A percentile compares a stretch with the other conserved stretches of the same genome.
Conservation (phyloP, 2,888 invertebrate species). For the Nowickia ferox region DNA sequence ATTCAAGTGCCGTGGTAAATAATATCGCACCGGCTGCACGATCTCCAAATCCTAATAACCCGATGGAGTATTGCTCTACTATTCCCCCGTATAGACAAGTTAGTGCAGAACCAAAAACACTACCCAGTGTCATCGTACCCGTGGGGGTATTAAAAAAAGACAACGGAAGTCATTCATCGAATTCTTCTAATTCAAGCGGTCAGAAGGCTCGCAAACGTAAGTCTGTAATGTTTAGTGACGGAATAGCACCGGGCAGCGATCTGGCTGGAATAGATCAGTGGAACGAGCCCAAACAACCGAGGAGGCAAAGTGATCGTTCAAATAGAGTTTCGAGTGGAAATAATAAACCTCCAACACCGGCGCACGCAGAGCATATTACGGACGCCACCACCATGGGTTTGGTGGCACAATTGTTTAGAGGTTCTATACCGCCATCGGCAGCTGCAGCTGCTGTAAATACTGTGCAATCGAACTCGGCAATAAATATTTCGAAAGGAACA, state of each 20-base stretch:
- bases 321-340: constrained; percentile 66
- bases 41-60: constrained; percentile 92
- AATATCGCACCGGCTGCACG: constrained; percentile 77
- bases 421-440: constrained; percentile 79
- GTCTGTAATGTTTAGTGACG: constrained; percentile 95
- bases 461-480: constrained; percentile 54
- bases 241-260: constrained; percentile 93
- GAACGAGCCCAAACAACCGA: constrained; percentile 84
- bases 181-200: constrained; percentile 75
- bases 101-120: constrained; percentile 84
- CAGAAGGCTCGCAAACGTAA: constrained; percentile 85
- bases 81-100: constrained; percentile 91
- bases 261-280: constrained; percentile 88
- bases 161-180: constrained; percentile 82
- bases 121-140: constrained; percentile 92
- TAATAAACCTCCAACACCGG: constrained; percentile 76
- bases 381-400: constrained; percentile 78
- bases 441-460: constrained; percentile 77
- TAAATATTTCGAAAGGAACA: constrained; percentile 18
- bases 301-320: constrained; percentile 75
- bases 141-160: constrained; percentile 90
- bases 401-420: constrained; percentile 80
- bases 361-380: constrained; percentile 71
- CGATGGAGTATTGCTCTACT: constrained; percentile 93
- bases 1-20: constrained; percentile 54